Evolutionary conservation across 2,888 invertebrate species (phyloP), one percentile per base, ranked within the genome.

Genomic region (Noctuana brunneofusca): DNA sequence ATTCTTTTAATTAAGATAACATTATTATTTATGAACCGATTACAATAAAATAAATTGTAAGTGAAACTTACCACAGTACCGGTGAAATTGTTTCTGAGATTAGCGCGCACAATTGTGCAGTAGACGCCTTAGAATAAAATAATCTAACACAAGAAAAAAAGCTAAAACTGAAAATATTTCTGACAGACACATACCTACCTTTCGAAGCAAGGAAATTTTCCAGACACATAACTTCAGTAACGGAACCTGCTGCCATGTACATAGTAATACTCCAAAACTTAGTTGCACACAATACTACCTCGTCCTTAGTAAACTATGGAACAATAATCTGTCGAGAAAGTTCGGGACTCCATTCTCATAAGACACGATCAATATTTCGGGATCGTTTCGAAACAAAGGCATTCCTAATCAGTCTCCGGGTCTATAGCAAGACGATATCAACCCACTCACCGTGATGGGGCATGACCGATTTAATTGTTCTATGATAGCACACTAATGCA

Each of bases 381-480:
- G 62, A 63, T 56, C 20, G 32, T 71, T 70, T 64, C 78, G 76
- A 85, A 87, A 86, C 86, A 87, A 87, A 81, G 78, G 80, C 82
- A 85, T 87, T 85, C 85, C 76, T 80, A 78, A 81, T 84, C 83
- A 82, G 80, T 81, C 81, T 79, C 76, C 76, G 77, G 75, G 70
- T 64, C 58, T 35, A 48, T 41, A 46, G 18, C 60, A 41, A 41
- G 38, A 41, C 46, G 48, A 11, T 48, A 48, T 38, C 56, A 35
- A 59, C 72, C 77, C 73, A 85, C 78, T 89, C 88, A 89, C 74
- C 74, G 70, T 90, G 90, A 90, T 79, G 79, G 74, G 71, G 89
- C 90, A 80, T 75, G 89, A 83, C 86, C 85, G 89, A 84, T 90
- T 91, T 91, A 91, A 91, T 91, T 91, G 90, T 87, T 88, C 84